These are phyloP conservation scores for Euphonia xanthogaster DNA, from an alignment of 2,797 vertebrate genomes.

Conservation along the genomic window DNA sequence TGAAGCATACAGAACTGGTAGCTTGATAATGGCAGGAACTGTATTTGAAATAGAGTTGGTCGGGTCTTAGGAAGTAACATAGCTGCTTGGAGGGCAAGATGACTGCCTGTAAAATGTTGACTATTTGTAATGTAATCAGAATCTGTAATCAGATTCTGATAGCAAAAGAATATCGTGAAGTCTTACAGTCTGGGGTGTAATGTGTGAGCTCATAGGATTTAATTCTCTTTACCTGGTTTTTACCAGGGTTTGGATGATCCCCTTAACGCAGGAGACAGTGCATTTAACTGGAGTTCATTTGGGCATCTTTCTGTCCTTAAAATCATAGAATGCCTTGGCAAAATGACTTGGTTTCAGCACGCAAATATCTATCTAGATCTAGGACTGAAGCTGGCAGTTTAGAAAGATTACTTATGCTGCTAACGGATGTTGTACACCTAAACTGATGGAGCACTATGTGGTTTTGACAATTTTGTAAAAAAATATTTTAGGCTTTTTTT, in stretches of 20 bases:
- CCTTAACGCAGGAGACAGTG: neutral
- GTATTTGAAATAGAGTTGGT: neutral
- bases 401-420: neutral
- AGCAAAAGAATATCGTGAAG: neutral
- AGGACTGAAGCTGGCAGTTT: neutral
- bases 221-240: neutral
- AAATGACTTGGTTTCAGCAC: neutral
- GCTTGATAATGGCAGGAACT: neutral
- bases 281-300: neutral
- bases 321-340: neutral
- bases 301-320: neutral
- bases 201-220: neutral
- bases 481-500: neutral
- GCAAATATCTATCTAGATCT: neutral
- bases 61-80: neutral
- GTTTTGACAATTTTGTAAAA: neutral
- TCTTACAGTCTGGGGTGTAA: neutral
- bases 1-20: neutral
- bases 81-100: neutral
- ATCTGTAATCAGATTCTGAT: neutral
- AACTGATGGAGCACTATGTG: neutral
- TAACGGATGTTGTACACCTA: neutral
- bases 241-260: neutral
- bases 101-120: neutral
- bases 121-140: neutral